Percentiles rank a stretch among this genome's conserved stretches.
phyloP scores from a whole-genome alignment of 1,140 invertebrate genomes.

The Trachymyrmex septentrionalis region DNA sequence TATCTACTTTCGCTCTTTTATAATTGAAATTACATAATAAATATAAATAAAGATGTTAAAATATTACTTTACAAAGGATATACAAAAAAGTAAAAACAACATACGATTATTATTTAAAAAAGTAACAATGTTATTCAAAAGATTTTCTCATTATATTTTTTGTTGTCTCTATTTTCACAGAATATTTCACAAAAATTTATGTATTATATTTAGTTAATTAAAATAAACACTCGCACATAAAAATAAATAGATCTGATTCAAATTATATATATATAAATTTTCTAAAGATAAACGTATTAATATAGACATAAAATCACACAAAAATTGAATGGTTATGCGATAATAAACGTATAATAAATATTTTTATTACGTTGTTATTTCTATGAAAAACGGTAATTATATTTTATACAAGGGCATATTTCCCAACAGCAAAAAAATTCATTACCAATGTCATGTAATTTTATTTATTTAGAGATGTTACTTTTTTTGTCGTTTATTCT shows the following conservation, averaged over 20 bases:
- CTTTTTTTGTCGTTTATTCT: neutral
- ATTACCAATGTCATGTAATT: neutral
- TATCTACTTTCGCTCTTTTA: neutral
- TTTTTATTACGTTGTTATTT: neutral
- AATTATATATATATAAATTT: neutral
- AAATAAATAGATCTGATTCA: neutral
- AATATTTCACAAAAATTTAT: conserved; percentile 1
- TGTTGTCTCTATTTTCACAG: conserved; percentile 42
- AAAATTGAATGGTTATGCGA: neutral
- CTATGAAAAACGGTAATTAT: neutral
- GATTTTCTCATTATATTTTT: conserved; percentile 24
- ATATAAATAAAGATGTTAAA: neutral
- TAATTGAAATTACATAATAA: neutral
- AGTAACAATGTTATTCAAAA: conserved; percentile 59
- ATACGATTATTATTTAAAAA: conserved; percentile 26
- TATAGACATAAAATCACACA: neutral
- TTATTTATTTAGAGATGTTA: neutral
- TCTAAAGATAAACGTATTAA: neutral
- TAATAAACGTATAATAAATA: neutral
- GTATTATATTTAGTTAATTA: neutral
- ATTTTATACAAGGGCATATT: neutral
- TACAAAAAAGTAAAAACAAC: neutral
- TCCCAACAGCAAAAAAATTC: neutral
- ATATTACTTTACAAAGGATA: neutral
- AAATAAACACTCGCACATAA: neutral